These are phyloP conservation scores for Falcunculus frontatus DNA, from an alignment of 2,113 vertebrate species.

Conservation along the genomic window DNA sequence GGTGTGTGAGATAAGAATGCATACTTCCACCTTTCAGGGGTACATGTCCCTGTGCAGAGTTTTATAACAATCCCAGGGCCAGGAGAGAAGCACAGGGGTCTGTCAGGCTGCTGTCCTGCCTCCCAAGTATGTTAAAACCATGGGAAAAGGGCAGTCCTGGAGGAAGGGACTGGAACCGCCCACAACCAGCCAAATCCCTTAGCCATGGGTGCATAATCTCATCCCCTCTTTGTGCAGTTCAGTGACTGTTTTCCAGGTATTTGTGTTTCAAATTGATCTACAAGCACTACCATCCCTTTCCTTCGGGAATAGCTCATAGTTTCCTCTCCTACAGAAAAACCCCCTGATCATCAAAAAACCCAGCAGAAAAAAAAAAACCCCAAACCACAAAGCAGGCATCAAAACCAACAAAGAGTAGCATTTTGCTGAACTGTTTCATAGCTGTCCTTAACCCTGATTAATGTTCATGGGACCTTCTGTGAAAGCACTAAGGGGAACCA, in stretches of 20 bases:
- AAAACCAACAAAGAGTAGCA: not conserved
- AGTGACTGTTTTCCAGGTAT: not conserved
- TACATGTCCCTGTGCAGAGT: not conserved
- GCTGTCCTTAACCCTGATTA: not conserved
- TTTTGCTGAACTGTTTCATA: not conserved
- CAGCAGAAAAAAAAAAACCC: not conserved
- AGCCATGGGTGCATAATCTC: rapidly evolving
- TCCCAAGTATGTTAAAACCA: not conserved
- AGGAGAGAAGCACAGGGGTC: not conserved
- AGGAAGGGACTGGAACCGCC: not conserved
- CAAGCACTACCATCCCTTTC: not conserved
- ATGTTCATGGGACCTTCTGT: not conserved
- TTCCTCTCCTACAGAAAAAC: not conserved
- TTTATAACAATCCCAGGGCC: not conserved
- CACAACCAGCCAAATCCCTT: not conserved
- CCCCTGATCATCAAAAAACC: not conserved
- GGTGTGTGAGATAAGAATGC: not conserved
- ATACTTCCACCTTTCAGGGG: not conserved
- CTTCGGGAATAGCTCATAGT: not conserved
- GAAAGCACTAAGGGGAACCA: not conserved
- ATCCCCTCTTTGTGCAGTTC: not conserved
- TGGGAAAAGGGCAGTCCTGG: not conserved
- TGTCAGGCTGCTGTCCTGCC: not conserved
- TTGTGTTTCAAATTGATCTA: not conserved
- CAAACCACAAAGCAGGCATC: not conserved